Conservation (phyloP, 2,113 vertebrate species). For the Thamnophis sirtalis region DNA sequence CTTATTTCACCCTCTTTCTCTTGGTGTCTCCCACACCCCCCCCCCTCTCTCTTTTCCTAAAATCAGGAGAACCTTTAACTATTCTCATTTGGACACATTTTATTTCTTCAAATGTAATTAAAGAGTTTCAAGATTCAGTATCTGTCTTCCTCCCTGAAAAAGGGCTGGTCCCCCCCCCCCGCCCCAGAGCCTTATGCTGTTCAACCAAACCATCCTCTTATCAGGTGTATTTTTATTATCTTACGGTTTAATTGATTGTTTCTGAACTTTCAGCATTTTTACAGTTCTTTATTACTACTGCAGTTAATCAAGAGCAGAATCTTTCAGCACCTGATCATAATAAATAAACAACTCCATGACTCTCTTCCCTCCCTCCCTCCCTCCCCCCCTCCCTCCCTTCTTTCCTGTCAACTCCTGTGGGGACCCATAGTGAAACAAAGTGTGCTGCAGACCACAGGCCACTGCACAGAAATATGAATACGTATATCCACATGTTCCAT, state of each 20-base stretch:
- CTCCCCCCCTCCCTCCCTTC: background rate
- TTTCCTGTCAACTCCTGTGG: background rate
- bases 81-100: background rate
- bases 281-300: constrained; percentile 18
- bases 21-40: fast-evolving
- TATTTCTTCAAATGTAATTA: constrained; percentile 16
- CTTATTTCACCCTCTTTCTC: constrained; percentile 11
- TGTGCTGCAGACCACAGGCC: background rate
- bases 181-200: background rate
- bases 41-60: background rate
- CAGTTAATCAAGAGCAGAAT: background rate
- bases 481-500: background rate
- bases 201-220: constrained; percentile 8
- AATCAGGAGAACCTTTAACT: constrained; percentile 15
- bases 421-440: background rate
- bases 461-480: background rate
- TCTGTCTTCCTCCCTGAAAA: background rate
- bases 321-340: background rate
- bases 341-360: background rate
- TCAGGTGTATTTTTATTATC: constrained; percentile 6
- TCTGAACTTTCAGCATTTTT: constrained; percentile 11
- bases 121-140: background rate
- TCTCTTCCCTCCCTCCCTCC: no score
- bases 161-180: background rate
- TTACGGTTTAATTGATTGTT: background rate